Evolutionary conservation across 2,113 vertebrate species (phyloP).

Genomic region (Cairina moschata): DNA sequence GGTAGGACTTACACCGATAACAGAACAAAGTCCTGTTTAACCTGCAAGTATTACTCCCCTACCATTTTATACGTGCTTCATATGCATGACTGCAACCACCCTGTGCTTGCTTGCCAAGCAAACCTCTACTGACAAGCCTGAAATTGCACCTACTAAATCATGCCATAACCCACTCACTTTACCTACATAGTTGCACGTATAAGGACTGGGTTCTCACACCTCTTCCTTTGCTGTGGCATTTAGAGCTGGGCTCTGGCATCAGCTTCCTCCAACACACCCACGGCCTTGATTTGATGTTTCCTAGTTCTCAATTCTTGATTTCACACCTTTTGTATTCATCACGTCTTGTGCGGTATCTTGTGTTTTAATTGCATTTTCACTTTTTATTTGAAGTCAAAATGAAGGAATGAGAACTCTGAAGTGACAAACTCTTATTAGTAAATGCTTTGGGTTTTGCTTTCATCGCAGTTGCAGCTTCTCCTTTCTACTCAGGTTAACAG

Average conservation of each 20-base stretch:
- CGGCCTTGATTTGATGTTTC: background rate
- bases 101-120: background rate
- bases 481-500: background rate
- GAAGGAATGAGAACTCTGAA: background rate
- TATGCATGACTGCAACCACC: background rate
- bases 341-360: background rate
- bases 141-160: background rate
- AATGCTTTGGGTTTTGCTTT: background rate
- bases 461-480: background rate
- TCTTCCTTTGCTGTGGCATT: background rate
- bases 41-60: background rate
- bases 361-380: background rate
- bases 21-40: background rate
- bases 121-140: background rate
- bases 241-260: background rate
- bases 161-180: background rate
- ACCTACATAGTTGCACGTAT: fast-evolving
- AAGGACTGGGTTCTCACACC: background rate
- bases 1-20: background rate
- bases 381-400: background rate
- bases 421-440: background rate
- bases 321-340: background rate
- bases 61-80: fast-evolving
- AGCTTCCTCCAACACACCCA: background rate
- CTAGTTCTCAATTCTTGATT: background rate